Conservation (phyloP, 2,888 invertebrate genomes). For the Nowickia ferox region DNA sequence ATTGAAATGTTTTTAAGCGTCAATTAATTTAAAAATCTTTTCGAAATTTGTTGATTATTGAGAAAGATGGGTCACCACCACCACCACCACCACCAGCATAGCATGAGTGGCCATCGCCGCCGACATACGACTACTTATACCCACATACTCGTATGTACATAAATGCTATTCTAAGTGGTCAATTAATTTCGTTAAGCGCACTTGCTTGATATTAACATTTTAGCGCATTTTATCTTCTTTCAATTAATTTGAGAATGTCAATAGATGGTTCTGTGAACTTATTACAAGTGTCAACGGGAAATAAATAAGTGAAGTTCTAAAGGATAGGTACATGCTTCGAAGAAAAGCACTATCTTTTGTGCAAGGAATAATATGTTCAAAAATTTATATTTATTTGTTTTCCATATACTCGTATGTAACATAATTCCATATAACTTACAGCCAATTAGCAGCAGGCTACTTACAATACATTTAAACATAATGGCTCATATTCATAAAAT, state of each 20-base stretch:
- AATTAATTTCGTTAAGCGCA: constrained; percentile 69
- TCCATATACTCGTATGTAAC: too few species aligned
- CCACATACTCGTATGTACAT: constrained; percentile 1
- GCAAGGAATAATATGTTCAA: too few species aligned
- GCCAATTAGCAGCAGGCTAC: too few species aligned
- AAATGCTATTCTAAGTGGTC: constrained; percentile 69
- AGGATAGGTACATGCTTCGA: background rate
- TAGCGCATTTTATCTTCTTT: constrained; percentile 62
- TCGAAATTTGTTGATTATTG: constrained; percentile 68
- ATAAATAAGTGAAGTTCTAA: background rate
- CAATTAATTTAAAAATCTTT: constrained; percentile 70
- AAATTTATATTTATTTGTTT: too few species aligned
- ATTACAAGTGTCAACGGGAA: background rate
- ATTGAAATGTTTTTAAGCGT: constrained; percentile 70
- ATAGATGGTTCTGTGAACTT: background rate
- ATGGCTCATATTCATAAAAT: too few species aligned
- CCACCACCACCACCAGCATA: background rate
- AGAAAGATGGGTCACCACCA: constrained; percentile 64
- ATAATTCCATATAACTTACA: too few species aligned
- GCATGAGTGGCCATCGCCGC: background rate
- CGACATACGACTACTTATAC: background rate
- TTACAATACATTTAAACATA: too few species aligned
- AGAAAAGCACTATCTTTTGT: too few species aligned
- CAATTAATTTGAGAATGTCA: constrained; percentile 48
- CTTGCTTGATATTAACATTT: constrained; percentile 59